Evolutionary conservation across 2,797 vertebrate species (phyloP).

Genomic region (Gouania willdenowi): DNA sequence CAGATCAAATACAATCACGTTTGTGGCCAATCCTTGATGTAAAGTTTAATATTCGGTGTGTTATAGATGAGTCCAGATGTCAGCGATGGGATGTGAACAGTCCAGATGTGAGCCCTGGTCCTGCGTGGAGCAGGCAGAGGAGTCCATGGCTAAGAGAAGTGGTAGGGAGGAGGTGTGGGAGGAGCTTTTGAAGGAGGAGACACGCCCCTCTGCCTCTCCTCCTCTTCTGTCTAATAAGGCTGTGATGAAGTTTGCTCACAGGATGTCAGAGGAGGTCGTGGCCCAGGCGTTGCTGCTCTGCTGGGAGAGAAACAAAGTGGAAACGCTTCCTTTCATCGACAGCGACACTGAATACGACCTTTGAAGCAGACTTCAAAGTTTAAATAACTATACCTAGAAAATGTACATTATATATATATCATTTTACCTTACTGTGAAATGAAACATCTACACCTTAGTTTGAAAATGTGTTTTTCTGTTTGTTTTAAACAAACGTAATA

Average conservation of each 20-base stretch:
- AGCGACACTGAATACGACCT: constrained; percentile 2
- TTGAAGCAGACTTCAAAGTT: background rate
- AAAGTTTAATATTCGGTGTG: too few relatives aligned
- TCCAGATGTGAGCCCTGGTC: constrained; percentile 50
- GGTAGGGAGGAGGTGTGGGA: constrained; percentile 50
- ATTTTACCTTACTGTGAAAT: too few relatives aligned
- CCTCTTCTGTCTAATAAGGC: background rate
- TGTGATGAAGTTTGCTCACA: constrained; percentile 72
- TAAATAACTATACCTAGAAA: background rate
- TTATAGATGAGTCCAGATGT: too few relatives aligned
- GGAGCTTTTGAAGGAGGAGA: constrained; percentile 18
- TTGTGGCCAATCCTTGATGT: too few relatives aligned
- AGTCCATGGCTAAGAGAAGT: constrained; percentile 6
- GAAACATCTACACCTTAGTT: too few relatives aligned
- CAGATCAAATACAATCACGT: too few relatives aligned
- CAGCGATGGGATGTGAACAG: constrained; percentile 84
- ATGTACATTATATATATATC: too few relatives aligned
- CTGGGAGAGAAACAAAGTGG: constrained; percentile 70
- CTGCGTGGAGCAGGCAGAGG: constrained; percentile 19
- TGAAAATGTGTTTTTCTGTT: too few relatives aligned
- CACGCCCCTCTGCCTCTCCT: rapidly evolving
- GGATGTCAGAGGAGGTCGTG: constrained; percentile 75
- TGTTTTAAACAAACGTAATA: too few relatives aligned
- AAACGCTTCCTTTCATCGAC: constrained; percentile 81
- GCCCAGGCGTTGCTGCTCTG: constrained; percentile 77